phyloP scores from a whole-genome alignment of 2,888 invertebrate species.

The Monoplex corrugatus region DNA sequence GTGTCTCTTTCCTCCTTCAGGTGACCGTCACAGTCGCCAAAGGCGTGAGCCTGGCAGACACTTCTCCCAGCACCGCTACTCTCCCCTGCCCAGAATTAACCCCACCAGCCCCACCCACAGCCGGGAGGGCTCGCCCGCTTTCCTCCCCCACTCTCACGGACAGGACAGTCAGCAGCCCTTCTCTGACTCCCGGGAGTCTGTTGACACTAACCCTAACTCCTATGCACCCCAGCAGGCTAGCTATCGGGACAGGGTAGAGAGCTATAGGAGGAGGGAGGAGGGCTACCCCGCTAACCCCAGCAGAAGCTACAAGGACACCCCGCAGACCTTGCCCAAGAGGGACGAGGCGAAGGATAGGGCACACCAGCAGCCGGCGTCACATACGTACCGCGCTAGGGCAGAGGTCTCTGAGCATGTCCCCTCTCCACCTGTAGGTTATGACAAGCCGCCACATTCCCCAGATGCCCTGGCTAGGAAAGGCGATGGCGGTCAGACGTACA shows the following conservation, averaged over 20 bases:
- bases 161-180: not conserved
- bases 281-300: not conserved
- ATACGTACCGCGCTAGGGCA: not conserved
- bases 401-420: constrained; percentile 4
- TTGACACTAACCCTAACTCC: constrained; percentile 8
- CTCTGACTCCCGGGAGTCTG: constrained; percentile 3
- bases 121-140: constrained; percentile 29
- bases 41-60: constrained; percentile 35
- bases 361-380: not conserved
- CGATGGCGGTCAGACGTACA: constrained; percentile 5
- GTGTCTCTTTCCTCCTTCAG: constrained; percentile 21
- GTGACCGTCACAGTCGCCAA: constrained; percentile 32
- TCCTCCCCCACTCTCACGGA: not conserved
- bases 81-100: constrained; percentile 39
- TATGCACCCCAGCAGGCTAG: not conserved
- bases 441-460: not conserved
- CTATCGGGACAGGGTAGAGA: constrained; percentile 3
- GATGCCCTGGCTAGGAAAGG: too few relatives aligned
- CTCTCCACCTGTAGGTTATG: not conserved
- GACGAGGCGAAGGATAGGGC: not conserved
- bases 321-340: constrained; percentile 9
- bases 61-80: constrained; percentile 37
- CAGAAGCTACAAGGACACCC: constrained; percentile 35
- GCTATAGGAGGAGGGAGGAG: not conserved
- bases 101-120: constrained; percentile 29